Percentiles rank a stretch among this genome's conserved stretches.
These are phyloP conservation scores for Galeruca laticollis DNA, from an alignment of 2,888 invertebrate species.

Conservation along the genomic window DNA sequence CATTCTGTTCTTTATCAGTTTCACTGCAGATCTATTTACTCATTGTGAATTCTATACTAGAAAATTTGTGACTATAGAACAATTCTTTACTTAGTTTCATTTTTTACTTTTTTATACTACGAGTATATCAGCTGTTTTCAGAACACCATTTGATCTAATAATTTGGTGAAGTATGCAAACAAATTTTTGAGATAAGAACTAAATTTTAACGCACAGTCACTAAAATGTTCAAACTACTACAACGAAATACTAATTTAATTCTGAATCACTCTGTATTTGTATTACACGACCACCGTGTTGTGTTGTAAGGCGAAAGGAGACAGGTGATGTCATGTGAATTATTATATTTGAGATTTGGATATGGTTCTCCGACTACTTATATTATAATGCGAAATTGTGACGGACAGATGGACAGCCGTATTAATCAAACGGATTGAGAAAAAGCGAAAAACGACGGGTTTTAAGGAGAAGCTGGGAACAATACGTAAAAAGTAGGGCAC, in stretches of 20 bases:
- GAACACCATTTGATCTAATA: too few relatives aligned
- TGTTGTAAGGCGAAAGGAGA: slow-evolving; percentile 16
- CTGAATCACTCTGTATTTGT: slow-evolving; percentile 1
- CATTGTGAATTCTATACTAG: too few relatives aligned
- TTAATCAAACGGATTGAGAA: slow-evolving; percentile 11
- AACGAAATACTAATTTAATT: not conserved
- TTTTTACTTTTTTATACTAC: too few relatives aligned
- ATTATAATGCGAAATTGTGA: slow-evolving; percentile 12
- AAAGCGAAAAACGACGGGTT: not conserved
- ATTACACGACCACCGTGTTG: slow-evolving; percentile 12
- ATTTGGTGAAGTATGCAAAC: too few relatives aligned
- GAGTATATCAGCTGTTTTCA: too few relatives aligned
- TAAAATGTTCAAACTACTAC: not conserved
- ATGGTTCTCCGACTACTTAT: slow-evolving; percentile 5
- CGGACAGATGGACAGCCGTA: slow-evolving; percentile 13
- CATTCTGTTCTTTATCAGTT: too few relatives aligned
- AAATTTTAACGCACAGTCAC: not conserved
- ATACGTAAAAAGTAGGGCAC: slow-evolving; percentile 5
- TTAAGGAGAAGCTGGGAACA: slow-evolving; percentile 6
- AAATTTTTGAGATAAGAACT: too few relatives aligned
- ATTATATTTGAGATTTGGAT: slow-evolving; percentile 23
- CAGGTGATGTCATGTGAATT: slow-evolving; percentile 25
- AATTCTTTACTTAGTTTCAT: too few relatives aligned
- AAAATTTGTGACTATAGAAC: too few relatives aligned
- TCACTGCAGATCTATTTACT: too few relatives aligned